phyloP scores from a whole-genome alignment of 2,113 vertebrate species.

The Bombycilla garrulus region DNA sequence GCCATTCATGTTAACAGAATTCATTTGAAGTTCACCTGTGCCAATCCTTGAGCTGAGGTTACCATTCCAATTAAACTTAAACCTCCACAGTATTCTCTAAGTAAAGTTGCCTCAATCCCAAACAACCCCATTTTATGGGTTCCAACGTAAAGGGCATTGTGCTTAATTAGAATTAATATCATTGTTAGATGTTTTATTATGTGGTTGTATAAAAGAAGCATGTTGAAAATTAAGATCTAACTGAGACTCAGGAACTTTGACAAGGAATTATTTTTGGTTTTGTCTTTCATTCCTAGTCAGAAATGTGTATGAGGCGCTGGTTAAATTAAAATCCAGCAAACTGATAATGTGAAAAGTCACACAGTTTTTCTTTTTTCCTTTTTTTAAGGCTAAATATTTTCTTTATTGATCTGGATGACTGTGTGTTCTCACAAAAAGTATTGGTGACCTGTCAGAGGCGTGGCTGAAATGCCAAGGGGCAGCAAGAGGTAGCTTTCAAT shows the following conservation, averaged over 20 bases:
- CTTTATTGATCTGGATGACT: background rate
- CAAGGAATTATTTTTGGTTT: background rate
- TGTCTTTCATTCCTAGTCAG: background rate
- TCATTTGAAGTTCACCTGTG: background rate
- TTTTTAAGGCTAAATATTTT: background rate
- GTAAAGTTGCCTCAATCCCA: background rate
- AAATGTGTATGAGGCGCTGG: background rate
- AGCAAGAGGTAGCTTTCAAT: background rate
- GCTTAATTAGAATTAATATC: background rate
- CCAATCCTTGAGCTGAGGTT: background rate
- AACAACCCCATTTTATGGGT: background rate
- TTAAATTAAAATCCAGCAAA: background rate
- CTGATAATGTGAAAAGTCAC: background rate
- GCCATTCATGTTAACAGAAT: background rate
- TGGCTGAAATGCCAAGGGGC: background rate
- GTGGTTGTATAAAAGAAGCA: background rate
- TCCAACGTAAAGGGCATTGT: background rate
- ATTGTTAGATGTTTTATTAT: background rate
- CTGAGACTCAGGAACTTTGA: background rate
- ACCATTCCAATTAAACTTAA: background rate
- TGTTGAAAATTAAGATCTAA: background rate
- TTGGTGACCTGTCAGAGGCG: background rate
- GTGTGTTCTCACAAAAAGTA: background rate
- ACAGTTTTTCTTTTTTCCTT: fast-evolving
- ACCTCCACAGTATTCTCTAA: background rate